A percentile compares a stretch with the other conserved stretches of the same genome.
Conservation (phyloP, 1,140 invertebrate species). For the Phortica variegata region DNA sequence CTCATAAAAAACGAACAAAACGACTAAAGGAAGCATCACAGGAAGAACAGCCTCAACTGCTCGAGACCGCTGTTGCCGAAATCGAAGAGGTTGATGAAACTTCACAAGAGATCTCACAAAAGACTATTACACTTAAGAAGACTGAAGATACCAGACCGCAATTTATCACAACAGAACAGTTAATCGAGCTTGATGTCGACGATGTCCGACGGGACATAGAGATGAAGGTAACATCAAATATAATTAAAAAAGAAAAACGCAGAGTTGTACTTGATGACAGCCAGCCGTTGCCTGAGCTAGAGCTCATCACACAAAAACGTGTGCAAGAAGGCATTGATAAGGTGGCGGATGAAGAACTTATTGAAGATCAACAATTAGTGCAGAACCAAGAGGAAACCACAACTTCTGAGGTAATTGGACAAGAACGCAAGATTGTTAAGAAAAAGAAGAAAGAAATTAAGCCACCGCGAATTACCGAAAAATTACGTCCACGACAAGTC, state of each 20-base stretch:
- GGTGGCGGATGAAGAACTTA: constrained; percentile 58
- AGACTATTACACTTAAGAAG: constrained; percentile 52
- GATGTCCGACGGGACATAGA: constrained; percentile 59
- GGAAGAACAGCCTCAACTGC: constrained; percentile 44
- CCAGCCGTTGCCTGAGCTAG: constrained; percentile 61
- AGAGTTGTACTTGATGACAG: constrained; percentile 57
- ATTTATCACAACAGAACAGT: constrained; percentile 49
- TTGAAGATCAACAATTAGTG: constrained; percentile 55
- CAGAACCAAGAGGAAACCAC: constrained; percentile 56
- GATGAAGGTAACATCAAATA: constrained; percentile 60
- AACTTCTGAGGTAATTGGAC: constrained; percentile 52
- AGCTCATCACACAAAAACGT: constrained; percentile 59
- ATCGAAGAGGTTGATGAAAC: constrained; percentile 49
- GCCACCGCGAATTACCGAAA: constrained; percentile 71
- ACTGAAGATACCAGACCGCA: constrained; percentile 50
- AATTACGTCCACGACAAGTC: constrained; percentile 67
- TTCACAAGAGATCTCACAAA: constrained; percentile 53
- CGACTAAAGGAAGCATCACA: constrained; percentile 41
- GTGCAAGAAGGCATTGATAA: constrained; percentile 58
- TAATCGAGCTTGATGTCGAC: constrained; percentile 53
- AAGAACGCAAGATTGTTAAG: constrained; percentile 54
- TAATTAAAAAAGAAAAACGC: constrained; percentile 53
- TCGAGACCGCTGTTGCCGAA: constrained; percentile 44
- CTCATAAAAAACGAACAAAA: constrained; percentile 52
- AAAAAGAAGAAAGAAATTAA: constrained; percentile 63